Conservation (phyloP, 2,888 invertebrate species). For the Drosophila kuntzei region DNA sequence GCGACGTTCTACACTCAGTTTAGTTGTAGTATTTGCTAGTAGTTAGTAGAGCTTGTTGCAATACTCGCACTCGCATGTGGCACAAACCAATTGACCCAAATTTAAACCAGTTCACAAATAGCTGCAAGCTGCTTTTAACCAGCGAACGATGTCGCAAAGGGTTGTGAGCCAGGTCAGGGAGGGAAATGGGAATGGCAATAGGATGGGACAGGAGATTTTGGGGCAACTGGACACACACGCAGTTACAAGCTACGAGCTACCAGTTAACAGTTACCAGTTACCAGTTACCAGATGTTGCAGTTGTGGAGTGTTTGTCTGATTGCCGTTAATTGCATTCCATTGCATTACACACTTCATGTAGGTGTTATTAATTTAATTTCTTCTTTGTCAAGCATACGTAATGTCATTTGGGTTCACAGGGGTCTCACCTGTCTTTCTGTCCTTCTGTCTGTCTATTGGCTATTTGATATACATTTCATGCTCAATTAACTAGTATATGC, state of each 20-base stretch:
- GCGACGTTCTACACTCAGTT: conserved; percentile 31
- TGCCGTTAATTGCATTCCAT: conserved; percentile 69
- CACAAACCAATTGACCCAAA: conserved; percentile 79
- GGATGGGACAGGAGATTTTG: background rate
- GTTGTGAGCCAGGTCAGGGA: conserved; percentile 1
- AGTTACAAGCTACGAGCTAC: background rate
- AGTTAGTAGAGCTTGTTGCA: conserved; percentile 35
- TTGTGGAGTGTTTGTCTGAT: conserved; percentile 38
- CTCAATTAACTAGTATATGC: conserved; percentile 46
- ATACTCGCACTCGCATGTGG: conserved; percentile 49
- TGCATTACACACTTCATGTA: conserved; percentile 59
- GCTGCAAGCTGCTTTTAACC: conserved; percentile 71
- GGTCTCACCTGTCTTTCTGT: background rate
- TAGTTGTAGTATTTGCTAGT: conserved; percentile 34
- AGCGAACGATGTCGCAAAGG: conserved; percentile 35
- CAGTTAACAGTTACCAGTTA: background rate
- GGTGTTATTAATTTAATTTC: conserved; percentile 68
- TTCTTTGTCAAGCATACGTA: conserved; percentile 39
- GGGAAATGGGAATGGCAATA: background rate
- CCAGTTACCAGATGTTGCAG: background rate
- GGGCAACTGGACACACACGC: background rate
- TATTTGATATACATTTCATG: conserved; percentile 52
- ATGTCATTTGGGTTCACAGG: conserved; percentile 22
- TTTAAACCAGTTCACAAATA: conserved; percentile 76
- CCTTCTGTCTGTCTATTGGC: conserved; percentile 1